phyloP scores from a whole-genome alignment of 2,888 invertebrate species.

The Noctua janthe region DNA sequence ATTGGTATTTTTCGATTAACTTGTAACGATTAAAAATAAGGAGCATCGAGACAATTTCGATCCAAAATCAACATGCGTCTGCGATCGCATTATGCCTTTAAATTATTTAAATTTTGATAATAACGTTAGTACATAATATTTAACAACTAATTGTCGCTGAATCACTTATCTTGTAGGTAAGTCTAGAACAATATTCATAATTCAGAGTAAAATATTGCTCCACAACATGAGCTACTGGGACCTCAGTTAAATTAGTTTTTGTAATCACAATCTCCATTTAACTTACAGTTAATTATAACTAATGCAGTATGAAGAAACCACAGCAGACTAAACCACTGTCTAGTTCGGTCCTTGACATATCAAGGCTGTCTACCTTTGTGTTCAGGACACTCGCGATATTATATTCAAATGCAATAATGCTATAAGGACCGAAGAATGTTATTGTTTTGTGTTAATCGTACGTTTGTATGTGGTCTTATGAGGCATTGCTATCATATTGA shows the following conservation, averaged over 20 bases:
- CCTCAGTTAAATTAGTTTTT: conserved; percentile 41
- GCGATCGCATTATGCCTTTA: conserved; percentile 6
- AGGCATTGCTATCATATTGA: conserved; percentile 25
- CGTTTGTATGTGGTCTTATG: conserved; percentile 31
- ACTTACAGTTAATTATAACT: conserved; percentile 34
- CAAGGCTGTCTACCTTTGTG: conserved; percentile 71
- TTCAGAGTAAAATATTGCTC: conserved; percentile 12
- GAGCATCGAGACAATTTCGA: background rate
- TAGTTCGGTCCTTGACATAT: conserved; percentile 73
- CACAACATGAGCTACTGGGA: conserved; percentile 7
- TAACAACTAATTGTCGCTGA: conserved; percentile 17
- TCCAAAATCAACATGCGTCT: background rate
- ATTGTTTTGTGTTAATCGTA: conserved; percentile 72
- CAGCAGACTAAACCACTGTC: conserved; percentile 19
- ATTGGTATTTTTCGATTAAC: conserved; percentile 7
- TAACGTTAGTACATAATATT: background rate
- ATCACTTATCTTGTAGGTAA: conserved; percentile 20
- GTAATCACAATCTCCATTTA: conserved; percentile 32
- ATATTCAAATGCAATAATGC: conserved; percentile 79
- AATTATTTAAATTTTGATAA: conserved; percentile 6
- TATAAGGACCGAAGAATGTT: conserved; percentile 78
- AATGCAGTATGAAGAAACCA: conserved; percentile 46
- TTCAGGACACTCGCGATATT: conserved; percentile 66
- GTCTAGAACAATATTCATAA: conserved; percentile 24
- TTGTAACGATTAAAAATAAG: conserved; percentile 4